Conservation (phyloP, 2,797 vertebrate species). For the Karalla daura region DNA sequence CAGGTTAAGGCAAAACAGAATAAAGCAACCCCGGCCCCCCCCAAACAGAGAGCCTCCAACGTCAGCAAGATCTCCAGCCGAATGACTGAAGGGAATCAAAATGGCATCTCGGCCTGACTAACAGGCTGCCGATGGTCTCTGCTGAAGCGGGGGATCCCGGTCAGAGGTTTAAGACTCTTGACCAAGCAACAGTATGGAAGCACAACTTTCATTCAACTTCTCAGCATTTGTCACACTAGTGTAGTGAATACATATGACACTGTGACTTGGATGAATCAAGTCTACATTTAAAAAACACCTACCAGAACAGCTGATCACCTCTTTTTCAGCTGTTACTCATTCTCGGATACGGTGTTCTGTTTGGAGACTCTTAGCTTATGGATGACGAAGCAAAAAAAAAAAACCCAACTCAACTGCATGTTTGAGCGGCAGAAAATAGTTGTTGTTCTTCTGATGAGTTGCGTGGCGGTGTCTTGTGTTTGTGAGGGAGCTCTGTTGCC, state of each 20-base stretch:
- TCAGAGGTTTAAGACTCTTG: constrained; percentile 15
- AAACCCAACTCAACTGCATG: constrained; percentile 29
- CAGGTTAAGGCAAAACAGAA: neutral
- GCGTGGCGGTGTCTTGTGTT: neutral
- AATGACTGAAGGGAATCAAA: constrained; percentile 9
- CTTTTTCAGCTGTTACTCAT: constrained; percentile 26
- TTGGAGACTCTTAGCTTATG: constrained; percentile 9
- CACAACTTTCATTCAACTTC: constrained; percentile 35
- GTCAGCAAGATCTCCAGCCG: neutral
- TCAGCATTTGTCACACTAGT: neutral
- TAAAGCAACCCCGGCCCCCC: neutral
- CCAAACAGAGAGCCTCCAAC: neutral
- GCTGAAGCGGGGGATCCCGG: constrained; percentile 9
- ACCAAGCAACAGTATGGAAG: constrained; percentile 33
- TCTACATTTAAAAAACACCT: constrained; percentile 17
- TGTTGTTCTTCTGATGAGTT: constrained; percentile 17
- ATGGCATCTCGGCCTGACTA: neutral
- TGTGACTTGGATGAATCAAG: constrained; percentile 31
- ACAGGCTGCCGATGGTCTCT: neutral
- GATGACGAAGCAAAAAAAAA: too few relatives aligned
- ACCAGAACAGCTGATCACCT: constrained; percentile 21
- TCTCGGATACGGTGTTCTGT: constrained; percentile 27
- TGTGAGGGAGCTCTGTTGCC: neutral
- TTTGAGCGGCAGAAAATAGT: constrained; percentile 7
- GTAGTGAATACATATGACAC: constrained; percentile 22